Evolutionary conservation across 92 coral and sea anemone species (phyloP).

Genomic region (Anthopleura xanthogrammica): DNA sequence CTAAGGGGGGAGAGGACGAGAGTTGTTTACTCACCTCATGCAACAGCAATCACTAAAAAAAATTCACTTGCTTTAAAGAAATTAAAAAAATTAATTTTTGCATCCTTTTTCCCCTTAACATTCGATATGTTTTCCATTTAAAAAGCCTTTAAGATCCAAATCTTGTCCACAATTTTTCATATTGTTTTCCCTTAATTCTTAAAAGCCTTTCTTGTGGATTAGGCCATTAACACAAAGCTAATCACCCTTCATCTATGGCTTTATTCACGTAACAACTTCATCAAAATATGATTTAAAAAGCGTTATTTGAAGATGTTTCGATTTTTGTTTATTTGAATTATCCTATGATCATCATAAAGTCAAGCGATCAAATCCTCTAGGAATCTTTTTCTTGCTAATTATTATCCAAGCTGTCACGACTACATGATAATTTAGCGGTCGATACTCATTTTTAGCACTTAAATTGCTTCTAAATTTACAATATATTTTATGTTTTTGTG

Average conservation of each 20-base stretch:
- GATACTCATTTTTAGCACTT: neutral
- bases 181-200: neutral
- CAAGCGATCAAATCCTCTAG: neutral
- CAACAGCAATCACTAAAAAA: no score
- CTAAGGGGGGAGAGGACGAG: no score
- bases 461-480: neutral
- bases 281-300: neutral
- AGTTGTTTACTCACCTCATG: no score
- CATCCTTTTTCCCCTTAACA: no score
- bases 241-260: neutral
- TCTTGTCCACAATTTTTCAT: neutral
- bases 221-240: neutral
- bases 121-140: neutral
- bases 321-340: neutral
- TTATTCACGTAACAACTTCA: neutral
- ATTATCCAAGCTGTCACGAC: neutral
- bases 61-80: no score
- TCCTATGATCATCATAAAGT: neutral
- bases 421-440: neutral
- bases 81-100: no score
- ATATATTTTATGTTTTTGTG: neutral
- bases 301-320: neutral
- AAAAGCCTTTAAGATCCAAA: neutral
- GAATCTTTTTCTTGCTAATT: neutral
- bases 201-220: constrained; percentile 1